These are phyloP conservation scores for Oreochromis aureus DNA, from an alignment of 2,113 vertebrate genomes.

Conservation along the genomic window DNA sequence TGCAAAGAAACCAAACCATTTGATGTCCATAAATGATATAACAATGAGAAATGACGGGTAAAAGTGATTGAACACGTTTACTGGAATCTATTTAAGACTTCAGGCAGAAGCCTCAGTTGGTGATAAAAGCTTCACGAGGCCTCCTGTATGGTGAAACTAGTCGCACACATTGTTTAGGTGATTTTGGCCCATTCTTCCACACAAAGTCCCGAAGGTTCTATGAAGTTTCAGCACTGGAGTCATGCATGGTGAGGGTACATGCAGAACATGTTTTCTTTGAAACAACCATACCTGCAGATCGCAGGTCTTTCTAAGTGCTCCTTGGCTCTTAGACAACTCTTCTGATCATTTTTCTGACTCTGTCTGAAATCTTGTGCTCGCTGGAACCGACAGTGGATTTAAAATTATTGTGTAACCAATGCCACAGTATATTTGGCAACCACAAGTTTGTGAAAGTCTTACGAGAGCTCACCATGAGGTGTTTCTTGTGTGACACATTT, in stretches of 20 bases:
- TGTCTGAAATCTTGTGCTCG: not conserved
- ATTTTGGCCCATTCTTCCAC: not conserved
- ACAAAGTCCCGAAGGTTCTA: not conserved
- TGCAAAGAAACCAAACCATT: accelerated
- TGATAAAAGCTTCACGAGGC: accelerated
- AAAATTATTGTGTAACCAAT: not conserved
- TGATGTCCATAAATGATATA: not conserved
- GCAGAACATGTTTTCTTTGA: not conserved
- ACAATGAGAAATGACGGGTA: not conserved
- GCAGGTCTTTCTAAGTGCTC: not conserved
- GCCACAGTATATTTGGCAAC: not conserved
- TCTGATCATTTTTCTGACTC: not conserved
- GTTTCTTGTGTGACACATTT: not conserved
- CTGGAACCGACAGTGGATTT: not conserved
- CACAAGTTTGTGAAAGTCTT: accelerated
- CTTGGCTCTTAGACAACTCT: not conserved
- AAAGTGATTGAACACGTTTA: not conserved
- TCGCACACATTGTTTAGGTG: not conserved
- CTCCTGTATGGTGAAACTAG: accelerated
- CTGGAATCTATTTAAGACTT: not conserved
- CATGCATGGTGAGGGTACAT: accelerated
- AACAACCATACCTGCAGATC: not conserved
- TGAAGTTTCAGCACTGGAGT: accelerated
- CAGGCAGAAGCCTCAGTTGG: not conserved
- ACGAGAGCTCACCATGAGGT: not conserved